Evolutionary conservation across 2,113 vertebrate genomes (phyloP), one percentile per base, ranked within the genome.

Genomic region (Muntiacus reevesi): DNA sequence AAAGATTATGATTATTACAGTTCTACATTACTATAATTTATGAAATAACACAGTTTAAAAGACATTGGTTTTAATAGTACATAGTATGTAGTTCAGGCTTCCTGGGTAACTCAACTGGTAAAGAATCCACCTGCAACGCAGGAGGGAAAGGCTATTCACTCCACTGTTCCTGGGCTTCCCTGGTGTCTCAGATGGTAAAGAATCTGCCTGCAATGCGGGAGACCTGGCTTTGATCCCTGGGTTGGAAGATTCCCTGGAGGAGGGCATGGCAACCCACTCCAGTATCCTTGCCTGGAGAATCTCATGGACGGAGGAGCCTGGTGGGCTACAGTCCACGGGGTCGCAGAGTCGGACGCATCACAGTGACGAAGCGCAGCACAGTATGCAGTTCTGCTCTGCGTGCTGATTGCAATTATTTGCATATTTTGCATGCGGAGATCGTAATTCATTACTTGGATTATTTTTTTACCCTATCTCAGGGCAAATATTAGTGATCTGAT

Each of bases 351-450:
- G 1, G n/a, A 21, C 19, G 12, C 5, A 5, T 40, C 19, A 2
- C n/a, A 36, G n/a, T 4, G 1, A 6, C 19, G 2, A 5, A 23
- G 19, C 64, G 12, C 2, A 71, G 19, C 2, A 3, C 3, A 3
- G 5, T 23, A 3, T 2, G 5, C 71, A 27, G 36, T 27, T 43
- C 36, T 74, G 4, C 7, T 59, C 28, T 55, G 15, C 8, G 4
- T 13, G 25, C 3, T 23, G 52, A 4, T 1, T 71, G 64, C 76
- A 47, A 57, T 64, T 27, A 19, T 45, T 54, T 33, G 43, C 25
- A 5, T 45, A 52, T 85, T 83, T 94, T 78, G 4, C 17, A 3
- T 78, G 12, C n/a, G 10, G 23, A 33, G 64, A 67, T 36, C 17
- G 11, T 21, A 67, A 21, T 36, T 67, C 64, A 36, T 60, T 78